A percentile compares a stretch with the other conserved stretches of the same genome.
phyloP scores from a whole-genome alignment of 1,140 invertebrate genomes.

The Neodiprion fabricii region DNA sequence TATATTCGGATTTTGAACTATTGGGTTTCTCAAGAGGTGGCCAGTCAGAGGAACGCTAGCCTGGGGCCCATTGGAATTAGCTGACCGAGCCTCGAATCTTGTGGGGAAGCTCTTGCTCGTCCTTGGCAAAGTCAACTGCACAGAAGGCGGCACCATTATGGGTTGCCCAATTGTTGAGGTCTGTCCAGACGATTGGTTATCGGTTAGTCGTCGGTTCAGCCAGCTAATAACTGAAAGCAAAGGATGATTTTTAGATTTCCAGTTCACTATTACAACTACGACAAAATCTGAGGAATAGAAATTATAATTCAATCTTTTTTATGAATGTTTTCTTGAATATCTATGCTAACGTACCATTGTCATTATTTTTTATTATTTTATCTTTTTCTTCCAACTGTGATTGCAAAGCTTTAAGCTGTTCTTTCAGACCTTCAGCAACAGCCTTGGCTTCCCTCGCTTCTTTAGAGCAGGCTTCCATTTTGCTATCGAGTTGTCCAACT shows the following conservation, averaged over 20 bases:
- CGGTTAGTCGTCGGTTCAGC: conserved; percentile 56
- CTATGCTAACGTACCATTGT: conserved; percentile 59
- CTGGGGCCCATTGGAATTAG: conserved; percentile 35
- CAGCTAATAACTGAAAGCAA: conserved; percentile 55
- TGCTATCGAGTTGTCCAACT: conserved; percentile 59
- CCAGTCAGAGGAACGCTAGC: conserved; percentile 37
- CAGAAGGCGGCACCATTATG: conserved; percentile 41
- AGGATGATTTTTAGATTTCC: conserved; percentile 8
- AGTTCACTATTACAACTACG: too few species aligned
- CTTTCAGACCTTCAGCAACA: conserved; percentile 59
- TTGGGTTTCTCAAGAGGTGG: conserved; percentile 46
- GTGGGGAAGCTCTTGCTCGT: conserved; percentile 49
- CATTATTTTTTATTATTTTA: conserved; percentile 70
- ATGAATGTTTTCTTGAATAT: too few species aligned
- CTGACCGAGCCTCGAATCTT: conserved; percentile 48
- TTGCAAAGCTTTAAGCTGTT: conserved; percentile 61
- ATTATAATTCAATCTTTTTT: too few species aligned
- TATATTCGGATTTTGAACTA: conserved; percentile 50
- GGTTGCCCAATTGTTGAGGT: conserved; percentile 36
- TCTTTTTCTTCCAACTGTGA: conserved; percentile 64
- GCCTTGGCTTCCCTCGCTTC: conserved; percentile 50
- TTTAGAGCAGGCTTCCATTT: conserved; percentile 49
- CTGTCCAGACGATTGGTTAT: conserved; percentile 50
- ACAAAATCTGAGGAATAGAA: too few species aligned
- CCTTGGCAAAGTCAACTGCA: conserved; percentile 54